Base-by-base conservation (phyloP, 2,113 vertebrate genomes). In the Amblyornis subalaris region DNA sequence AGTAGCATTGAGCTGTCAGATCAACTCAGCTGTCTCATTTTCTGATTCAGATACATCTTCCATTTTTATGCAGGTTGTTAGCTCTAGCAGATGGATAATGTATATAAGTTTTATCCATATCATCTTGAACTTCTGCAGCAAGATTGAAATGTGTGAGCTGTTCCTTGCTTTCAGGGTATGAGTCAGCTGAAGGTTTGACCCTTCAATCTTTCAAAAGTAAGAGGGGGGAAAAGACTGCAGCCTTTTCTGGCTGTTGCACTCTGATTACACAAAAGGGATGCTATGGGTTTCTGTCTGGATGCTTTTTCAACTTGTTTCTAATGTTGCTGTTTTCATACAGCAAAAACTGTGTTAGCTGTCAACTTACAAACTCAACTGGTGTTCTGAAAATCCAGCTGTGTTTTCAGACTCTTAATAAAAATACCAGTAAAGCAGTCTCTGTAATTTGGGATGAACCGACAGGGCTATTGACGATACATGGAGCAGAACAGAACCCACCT, bases 101-200 rank as follows among this genome's bases (percentile, higher is more conserved):
- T 62, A 76, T 5, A 36, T 70, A 55, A 48, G 29, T 88, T 88
- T 70, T 70, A 92, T 58, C 70, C 57, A 16, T 66, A 81, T 61
- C 17, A 86, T 87, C 44, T 80, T 84, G 85, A 91, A 94, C 70
- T 93, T 91, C 65, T 89, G 73, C 51, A 60, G 60, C n/a, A 89
- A 84, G 51, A 92, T 90, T 90, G 83, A 57, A 83, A 83, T 47
- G 42, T 76, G 45, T 88, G 90, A 96, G 82, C 82, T 94, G 51
- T 83, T 93, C 72, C 54, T 87, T 61, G 74, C 62, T 90, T 88
- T 88, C 60, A 80, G 64, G 80, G 71, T 62, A 66, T 93, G 92
- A 96, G 72, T 94, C 92, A 96, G 54, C 54, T 36, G 7, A 77
- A 90, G 75, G 76, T 51, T 73, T 94, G 90, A 93, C 82, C 95